A percentile compares a stretch with the other conserved stretches of the same genome.
phyloP scores from a whole-genome alignment of 2,888 invertebrate genomes.

The Troglohyphantes excavatus region DNA sequence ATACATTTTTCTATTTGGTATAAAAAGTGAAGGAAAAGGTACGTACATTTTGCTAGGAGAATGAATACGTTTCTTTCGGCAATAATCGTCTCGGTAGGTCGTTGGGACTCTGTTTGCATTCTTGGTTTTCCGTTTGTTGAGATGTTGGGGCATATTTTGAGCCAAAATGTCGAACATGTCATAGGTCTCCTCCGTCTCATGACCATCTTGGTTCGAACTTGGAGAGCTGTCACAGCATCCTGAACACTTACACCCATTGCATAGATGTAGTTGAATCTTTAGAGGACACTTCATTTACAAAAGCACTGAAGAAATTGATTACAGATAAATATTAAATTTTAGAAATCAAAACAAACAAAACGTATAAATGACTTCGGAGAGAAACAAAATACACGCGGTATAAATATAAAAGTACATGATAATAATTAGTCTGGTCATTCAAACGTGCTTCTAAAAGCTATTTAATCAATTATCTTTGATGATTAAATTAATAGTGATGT shows the following conservation, averaged over 20 bases:
- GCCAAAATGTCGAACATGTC: constrained; percentile 45
- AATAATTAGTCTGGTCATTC: too few relatives aligned
- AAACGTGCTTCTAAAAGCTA: too few relatives aligned
- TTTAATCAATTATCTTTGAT: too few relatives aligned
- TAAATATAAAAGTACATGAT: background rate
- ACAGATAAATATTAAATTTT: background rate
- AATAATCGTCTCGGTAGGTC: constrained; percentile 43
- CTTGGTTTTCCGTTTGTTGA: background rate
- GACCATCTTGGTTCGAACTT: background rate
- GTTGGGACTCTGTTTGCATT: background rate
- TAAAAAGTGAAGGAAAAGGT: constrained; percentile 8
- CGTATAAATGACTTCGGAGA: background rate
- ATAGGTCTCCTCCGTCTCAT: background rate
- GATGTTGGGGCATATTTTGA: background rate
- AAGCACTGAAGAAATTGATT: background rate
- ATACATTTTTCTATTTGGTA: constrained; percentile 18
- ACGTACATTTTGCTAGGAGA: background rate
- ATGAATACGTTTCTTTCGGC: constrained; percentile 4
- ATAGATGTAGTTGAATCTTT: background rate
- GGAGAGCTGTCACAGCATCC: background rate
- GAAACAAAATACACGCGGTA: background rate
- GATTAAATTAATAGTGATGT: too few relatives aligned
- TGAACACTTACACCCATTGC: background rate
- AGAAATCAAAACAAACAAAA: background rate
- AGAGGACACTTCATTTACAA: constrained; percentile 19